Evolutionary conservation across 2,797 vertebrate genomes (phyloP), one percentile per base, ranked within the genome.

Genomic region (Buphagus erythrorhynchus): DNA sequence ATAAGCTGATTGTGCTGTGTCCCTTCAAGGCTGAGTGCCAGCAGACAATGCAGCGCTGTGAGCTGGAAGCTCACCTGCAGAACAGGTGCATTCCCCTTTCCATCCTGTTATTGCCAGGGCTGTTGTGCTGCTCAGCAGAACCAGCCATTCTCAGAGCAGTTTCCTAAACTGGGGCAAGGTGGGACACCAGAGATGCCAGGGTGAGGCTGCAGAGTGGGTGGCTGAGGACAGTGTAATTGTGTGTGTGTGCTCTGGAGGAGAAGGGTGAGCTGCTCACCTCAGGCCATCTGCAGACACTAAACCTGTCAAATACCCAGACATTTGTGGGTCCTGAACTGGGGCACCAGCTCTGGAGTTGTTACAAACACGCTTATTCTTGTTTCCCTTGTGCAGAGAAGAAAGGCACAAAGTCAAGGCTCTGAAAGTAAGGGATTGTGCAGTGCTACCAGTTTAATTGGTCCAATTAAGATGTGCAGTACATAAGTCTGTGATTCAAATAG

Each of bases 51-150:
- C 99, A 99, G 93, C 98, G 99, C 43, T 99, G 99, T 24, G 99
- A 99, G 59, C 98, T 99, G 42, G 99, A 99, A 92, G 98, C 99
- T 94, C 99, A 99, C 96, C 98, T 99, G 61, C 99, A 99, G 84
- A 99, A 99, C 98, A 99, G 99, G 99, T 99, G 94, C 9, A 3
- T 79, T 86, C 18, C 58, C 55, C 9, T 48, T 92, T 8, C 17
- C 35, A 0, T 54, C 4, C 62, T 16, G 1, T 26, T 1, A 6
- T 5, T 59, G 29, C n/a, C 7, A 1, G 57, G 17, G 38, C 45
- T 66, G 25, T 16, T 15, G 59, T 77, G 75, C 72, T 49, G 33
- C 78, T 73, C 49, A 1, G 15, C 38, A 57, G 52, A 81, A 1
- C 63, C 62, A 16, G 31, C 65, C 14, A 0, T 55, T 68, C 66